Percentiles rank a stretch among this genome's conserved stretches.
Evolutionary conservation across 2,797 vertebrate species (phyloP).

Genomic region (Acomys russatus): DNA sequence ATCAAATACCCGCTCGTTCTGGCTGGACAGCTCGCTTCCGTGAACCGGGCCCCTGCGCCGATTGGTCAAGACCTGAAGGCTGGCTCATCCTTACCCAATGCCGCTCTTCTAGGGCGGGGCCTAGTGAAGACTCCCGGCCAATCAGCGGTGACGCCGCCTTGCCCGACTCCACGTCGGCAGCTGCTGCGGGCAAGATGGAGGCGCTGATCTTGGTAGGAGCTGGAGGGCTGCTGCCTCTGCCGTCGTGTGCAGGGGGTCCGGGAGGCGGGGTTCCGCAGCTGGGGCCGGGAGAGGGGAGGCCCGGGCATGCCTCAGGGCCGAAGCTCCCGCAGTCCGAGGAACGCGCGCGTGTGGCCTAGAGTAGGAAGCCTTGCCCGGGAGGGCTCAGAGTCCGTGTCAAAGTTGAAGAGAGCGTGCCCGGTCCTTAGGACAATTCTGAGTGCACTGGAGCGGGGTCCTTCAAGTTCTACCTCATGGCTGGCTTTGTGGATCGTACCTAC

Average conservation of each 20-base stretch:
- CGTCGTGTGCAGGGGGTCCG: constrained; percentile 21
- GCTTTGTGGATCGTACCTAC: background rate
- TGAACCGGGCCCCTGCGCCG: background rate
- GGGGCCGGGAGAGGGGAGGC: background rate
- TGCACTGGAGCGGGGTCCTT: background rate
- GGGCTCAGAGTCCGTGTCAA: constrained; percentile 34
- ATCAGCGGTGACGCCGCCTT: constrained; percentile 76
- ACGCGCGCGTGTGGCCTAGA: constrained; percentile 25
- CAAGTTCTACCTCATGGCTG: background rate
- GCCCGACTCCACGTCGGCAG: constrained; percentile 89
- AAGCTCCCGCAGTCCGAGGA: background rate
- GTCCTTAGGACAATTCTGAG: background rate
- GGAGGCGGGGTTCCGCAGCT: constrained; percentile 43
- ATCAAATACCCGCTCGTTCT: constrained; percentile 64
- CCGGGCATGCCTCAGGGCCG: background rate
- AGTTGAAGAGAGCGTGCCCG: constrained; percentile 56
- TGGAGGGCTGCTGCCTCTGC: constrained; percentile 56
- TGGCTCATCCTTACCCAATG: constrained; percentile 59
- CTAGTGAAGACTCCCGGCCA: background rate
- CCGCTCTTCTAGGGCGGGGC: background rate
- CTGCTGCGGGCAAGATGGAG: constrained; percentile 89
- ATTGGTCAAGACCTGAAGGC: constrained; percentile 36
- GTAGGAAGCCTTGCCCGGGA: constrained; percentile 39
- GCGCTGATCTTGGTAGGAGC: constrained; percentile 89
- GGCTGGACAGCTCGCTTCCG: constrained; percentile 60